phyloP scores from a whole-genome alignment of 2,113 vertebrate species.

The Junco hyemalis region DNA sequence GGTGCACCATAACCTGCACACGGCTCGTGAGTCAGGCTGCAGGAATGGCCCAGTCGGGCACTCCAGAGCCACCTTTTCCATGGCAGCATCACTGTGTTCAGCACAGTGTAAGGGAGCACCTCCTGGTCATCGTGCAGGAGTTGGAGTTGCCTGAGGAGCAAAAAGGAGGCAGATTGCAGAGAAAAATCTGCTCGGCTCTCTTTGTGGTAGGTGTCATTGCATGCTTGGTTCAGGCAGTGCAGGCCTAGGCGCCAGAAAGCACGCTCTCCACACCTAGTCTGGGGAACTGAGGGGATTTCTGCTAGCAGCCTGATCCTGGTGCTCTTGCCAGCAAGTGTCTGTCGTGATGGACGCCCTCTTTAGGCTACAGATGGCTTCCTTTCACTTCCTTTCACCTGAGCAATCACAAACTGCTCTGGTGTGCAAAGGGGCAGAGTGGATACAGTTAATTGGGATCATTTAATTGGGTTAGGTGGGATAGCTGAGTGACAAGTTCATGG shows the following conservation, averaged over 20 bases:
- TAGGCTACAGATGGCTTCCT: background rate
- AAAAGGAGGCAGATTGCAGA: background rate
- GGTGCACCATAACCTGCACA: background rate
- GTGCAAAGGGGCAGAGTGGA: background rate
- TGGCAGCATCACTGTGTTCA: accelerated
- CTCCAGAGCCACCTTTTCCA: background rate
- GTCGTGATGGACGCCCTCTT: background rate
- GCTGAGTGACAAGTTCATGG: background rate
- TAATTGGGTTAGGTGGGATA: background rate
- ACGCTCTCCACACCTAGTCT: background rate
- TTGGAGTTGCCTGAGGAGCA: background rate
- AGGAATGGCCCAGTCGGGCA: background rate
- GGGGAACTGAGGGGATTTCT: background rate
- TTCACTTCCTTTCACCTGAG: background rate
- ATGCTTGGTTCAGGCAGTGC: background rate
- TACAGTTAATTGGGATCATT: background rate
- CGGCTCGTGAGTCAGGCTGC: background rate
- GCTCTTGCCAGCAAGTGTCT: background rate
- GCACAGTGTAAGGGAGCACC: accelerated
- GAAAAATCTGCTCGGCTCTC: background rate
- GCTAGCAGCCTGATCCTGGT: background rate
- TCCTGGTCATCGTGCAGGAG: accelerated
- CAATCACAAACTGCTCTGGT: background rate
- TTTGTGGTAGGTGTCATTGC: background rate
- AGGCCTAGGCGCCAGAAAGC: background rate